These are phyloP conservation scores for Sardina pilchardus DNA, from an alignment of 2,113 vertebrate species.

Conservation along the genomic window DNA sequence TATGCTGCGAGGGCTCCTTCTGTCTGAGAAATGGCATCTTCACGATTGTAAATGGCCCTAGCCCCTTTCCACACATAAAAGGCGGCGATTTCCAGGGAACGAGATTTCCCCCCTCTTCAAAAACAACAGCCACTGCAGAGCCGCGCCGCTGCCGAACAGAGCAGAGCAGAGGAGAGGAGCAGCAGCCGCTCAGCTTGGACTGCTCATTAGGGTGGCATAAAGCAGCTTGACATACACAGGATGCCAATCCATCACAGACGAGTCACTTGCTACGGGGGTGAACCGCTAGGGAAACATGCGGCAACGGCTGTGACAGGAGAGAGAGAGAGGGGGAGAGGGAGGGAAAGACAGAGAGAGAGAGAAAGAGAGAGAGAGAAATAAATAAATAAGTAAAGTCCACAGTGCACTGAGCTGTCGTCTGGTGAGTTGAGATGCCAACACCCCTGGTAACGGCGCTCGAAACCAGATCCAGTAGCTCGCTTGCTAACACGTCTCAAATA, in stretches of 20 bases:
- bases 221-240: slow-evolving; percentile 70
- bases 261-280: slow-evolving; percentile 60
- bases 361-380: not conserved
- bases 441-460: slow-evolving; percentile 61
- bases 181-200: slow-evolving; percentile 55
- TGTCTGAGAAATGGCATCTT: not conserved
- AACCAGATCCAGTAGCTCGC: slow-evolving; percentile 65
- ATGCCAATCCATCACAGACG: slow-evolving; percentile 74
- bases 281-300: slow-evolving; percentile 57
- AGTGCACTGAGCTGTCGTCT: slow-evolving; percentile 70
- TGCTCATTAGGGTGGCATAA: slow-evolving; percentile 74
- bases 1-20: not conserved
- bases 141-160: not conserved
- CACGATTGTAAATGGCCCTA: not conserved
- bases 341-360: not conserved
- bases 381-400: slow-evolving; percentile 43
- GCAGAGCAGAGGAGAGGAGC: slow-evolving; percentile 20
- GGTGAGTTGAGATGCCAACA: slow-evolving; percentile 66
- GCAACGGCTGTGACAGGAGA: slow-evolving; percentile 49
- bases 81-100: not conserved
- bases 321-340: not conserved
- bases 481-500: slow-evolving; percentile 63
- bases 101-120: not conserved
- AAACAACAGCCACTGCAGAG: slow-evolving; percentile 1
- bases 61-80: not conserved